Evolutionary conservation across 2,797 vertebrate species (phyloP).

Genomic region (Phrynocephalus vlangalii): DNA sequence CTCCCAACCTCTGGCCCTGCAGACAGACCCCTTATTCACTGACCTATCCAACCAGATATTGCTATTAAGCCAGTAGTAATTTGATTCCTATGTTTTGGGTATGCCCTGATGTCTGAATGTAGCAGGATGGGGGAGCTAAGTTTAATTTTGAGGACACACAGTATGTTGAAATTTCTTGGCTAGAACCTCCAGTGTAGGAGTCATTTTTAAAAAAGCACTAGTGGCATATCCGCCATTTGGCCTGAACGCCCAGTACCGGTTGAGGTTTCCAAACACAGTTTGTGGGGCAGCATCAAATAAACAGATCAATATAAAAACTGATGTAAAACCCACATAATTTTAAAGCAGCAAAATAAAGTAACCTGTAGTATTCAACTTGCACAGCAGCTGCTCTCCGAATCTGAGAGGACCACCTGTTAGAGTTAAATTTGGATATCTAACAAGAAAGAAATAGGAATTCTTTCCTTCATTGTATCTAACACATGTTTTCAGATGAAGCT

Average conservation of each 20-base stretch:
- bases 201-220: too few species aligned
- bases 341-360: neutral
- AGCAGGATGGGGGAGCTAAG: too few species aligned
- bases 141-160: too few species aligned
- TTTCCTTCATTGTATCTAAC: slow-evolving; percentile 45
- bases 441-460: neutral
- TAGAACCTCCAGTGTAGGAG: too few species aligned
- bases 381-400: neutral
- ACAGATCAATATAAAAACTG: neutral
- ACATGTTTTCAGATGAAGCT: slow-evolving; percentile 46
- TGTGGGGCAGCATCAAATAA: too few species aligned
- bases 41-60: neutral
- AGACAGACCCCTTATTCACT: too few species aligned
- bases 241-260: too few species aligned
- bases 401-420: slow-evolving; percentile 1
- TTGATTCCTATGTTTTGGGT: neutral
- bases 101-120: neutral
- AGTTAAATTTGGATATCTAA: neutral
- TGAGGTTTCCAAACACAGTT: too few species aligned
- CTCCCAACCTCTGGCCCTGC: too few species aligned
- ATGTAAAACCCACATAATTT: neutral
- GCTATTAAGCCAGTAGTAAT: neutral
- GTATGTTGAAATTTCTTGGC: too few species aligned
- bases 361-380: neutral
- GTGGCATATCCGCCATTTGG: too few species aligned